A percentile compares a stretch with the other conserved stretches of the same genome.
Conservation (phyloP, 2,797 vertebrate species). For the Acanthurus leucopareius region DNA sequence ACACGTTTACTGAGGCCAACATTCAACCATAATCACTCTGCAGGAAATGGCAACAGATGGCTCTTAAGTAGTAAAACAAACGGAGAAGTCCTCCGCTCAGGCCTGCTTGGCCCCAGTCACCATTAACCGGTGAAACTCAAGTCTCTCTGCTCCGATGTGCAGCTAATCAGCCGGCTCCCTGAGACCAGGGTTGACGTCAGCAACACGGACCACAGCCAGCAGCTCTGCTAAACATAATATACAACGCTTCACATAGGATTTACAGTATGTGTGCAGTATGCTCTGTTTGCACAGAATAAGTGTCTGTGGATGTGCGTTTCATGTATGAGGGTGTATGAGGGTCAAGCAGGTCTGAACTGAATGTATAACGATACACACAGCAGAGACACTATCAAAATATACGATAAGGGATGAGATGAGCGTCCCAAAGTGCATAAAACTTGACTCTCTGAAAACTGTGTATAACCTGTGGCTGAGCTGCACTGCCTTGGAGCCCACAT, state of each 20-base stretch:
- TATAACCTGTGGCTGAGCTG: conserved; percentile 36
- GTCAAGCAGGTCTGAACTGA: conserved; percentile 25
- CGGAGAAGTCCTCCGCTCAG: conserved; percentile 21
- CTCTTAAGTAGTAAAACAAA: conserved; percentile 67
- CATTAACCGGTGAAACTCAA: conserved; percentile 64
- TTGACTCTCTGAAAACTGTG: conserved; percentile 36
- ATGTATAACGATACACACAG: conserved; percentile 41
- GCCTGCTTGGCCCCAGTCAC: conserved; percentile 28
- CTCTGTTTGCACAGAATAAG: conserved; percentile 22
- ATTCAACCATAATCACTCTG: conserved; percentile 32
- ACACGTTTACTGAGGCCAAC: conserved; percentile 25
- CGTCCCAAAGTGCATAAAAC: conserved; percentile 25
- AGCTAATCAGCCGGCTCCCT: conserved; percentile 68
- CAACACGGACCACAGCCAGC: conserved; percentile 24
- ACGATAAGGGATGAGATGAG: conserved; percentile 24
- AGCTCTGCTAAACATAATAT: conserved; percentile 65
- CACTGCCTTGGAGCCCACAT: conserved; percentile 37
- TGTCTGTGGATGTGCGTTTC: conserved; percentile 2
- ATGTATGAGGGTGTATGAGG: background rate
- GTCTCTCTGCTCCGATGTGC: conserved; percentile 37
- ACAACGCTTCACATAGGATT: conserved; percentile 53
- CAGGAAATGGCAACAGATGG: conserved; percentile 39
- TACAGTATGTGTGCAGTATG: conserved; percentile 19
- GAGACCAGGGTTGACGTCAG: conserved; percentile 60
- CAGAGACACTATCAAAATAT: conserved; percentile 10